Base-by-base conservation (phyloP, 2,888 invertebrate genomes). In the Tinea trinotella region DNA sequence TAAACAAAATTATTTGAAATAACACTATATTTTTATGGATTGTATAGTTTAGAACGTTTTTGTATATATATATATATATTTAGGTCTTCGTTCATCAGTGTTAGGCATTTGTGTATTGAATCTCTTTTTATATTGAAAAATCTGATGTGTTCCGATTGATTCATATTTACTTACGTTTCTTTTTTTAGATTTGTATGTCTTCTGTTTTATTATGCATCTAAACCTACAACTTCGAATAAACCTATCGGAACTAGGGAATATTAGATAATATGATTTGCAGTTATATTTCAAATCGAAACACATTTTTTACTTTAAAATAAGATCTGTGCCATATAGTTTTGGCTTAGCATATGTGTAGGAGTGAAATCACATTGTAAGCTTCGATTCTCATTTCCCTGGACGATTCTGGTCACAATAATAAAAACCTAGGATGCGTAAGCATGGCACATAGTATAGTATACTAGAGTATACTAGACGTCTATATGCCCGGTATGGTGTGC, bases 11-110 rank as follows among this genome's bases (percentile, higher is more conserved):
- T 46, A n/a, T 3, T 49, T 22, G 22, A 12, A 50, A 48, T 50
- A 24, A 22, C 50, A 24, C 22, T 18, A 40, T 40, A n/a, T 46
- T 46, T n/a, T 46, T 46, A 46, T 46, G 67, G 66, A 64, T 76
- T 80, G 80, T 79, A 79, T 81, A 76, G 69, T 76, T 78, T 81
- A 69, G 77, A 75, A 73, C 67, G 76, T 74, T 81, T 30, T 40
- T 48, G 18, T 85, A 84, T 85, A 85, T 66, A 85, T 85, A 85
- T 66, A 85, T 85, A 85, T 83, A 81, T 76, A 82, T 83, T 83
- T 81, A 82, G 79, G 81, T 71, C 74, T 77, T 75, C 72, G 75
- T 72, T 71, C 78, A 80, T 70, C 78, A 76, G 81, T 81, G 78
- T 76, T 81, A 76, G 79, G 76, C 78, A 76, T 71, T 74, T 22